Conservation (phyloP, 2,888 invertebrate species). For the Spatulosminthurus flaviceps region DNA sequence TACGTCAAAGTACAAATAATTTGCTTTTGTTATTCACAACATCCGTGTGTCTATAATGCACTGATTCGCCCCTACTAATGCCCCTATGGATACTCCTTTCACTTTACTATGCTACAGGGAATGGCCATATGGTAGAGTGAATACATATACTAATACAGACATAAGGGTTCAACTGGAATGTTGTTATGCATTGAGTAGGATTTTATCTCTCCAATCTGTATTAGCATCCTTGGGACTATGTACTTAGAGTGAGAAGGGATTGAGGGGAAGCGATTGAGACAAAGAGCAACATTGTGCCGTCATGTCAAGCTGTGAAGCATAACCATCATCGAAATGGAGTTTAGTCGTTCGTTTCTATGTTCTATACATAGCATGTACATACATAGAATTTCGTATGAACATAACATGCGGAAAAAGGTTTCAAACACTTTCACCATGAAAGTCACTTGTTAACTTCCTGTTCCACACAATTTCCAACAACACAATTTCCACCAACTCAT, state of each 20-base stretch:
- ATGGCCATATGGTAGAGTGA: neutral
- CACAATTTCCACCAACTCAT: no score
- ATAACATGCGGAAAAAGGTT: no score
- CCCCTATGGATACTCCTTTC: neutral
- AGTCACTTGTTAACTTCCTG: no score
- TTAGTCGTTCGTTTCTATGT: neutral
- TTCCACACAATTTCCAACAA: no score
- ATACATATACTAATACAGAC: no score
- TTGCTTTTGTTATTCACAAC: slow-evolving; percentile 23
- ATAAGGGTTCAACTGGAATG: no score
- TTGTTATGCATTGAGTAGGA: no score
- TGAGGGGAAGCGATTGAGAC: neutral
- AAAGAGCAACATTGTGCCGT: slow-evolving; percentile 9
- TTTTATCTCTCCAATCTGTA: no score
- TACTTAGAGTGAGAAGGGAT: no score
- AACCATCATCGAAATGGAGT: slow-evolving; percentile 1
- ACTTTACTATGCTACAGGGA: neutral
- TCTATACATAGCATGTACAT: neutral
- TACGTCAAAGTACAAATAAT: slow-evolving; percentile 27
- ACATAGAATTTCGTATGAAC: no score
- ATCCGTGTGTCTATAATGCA: slow-evolving; percentile 3
- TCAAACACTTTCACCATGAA: no score
- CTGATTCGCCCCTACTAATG: neutral
- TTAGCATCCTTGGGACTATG: no score
- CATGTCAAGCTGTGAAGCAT: slow-evolving; percentile 14